A percentile compares a stretch with the other conserved stretches of the same genome.
Conservation (phyloP, 2,113 vertebrate species). For the Eulemur rufifrons region DNA sequence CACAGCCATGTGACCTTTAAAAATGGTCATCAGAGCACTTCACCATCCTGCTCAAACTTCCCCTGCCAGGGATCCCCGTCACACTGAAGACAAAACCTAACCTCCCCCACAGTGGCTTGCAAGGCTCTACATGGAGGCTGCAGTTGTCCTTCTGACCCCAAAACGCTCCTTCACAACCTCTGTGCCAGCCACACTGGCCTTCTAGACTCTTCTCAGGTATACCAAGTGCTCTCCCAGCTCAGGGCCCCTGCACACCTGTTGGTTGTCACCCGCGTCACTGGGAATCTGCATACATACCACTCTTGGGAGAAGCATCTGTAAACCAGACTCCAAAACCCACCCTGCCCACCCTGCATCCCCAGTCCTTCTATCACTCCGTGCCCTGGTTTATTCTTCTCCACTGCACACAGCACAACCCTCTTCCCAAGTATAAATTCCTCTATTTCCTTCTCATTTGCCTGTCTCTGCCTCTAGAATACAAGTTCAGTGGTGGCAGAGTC, state of each 20-base stretch:
- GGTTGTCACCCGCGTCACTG: neutral
- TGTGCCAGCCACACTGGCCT: neutral
- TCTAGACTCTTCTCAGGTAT: neutral
- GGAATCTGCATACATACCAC: neutral
- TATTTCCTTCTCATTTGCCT: neutral
- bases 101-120: no score
- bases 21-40: neutral
- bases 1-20: neutral
- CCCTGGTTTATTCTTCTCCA: neutral
- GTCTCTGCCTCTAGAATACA: neutral
- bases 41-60: fast-evolving
- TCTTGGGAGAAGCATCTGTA: neutral
- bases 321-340: neutral
- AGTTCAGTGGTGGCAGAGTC: neutral
- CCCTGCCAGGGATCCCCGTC: neutral
- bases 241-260: neutral
- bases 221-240: neutral
- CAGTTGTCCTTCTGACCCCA: neutral
- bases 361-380: neutral
- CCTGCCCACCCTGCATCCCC: no score
- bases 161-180: fast-evolving
- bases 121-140: no score
- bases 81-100: neutral
- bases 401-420: fast-evolving
- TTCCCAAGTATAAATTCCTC: neutral